These are phyloP conservation scores for Lanius ludovicianus DNA, from an alignment of 2,113 vertebrate genomes.

Conservation along the genomic window DNA sequence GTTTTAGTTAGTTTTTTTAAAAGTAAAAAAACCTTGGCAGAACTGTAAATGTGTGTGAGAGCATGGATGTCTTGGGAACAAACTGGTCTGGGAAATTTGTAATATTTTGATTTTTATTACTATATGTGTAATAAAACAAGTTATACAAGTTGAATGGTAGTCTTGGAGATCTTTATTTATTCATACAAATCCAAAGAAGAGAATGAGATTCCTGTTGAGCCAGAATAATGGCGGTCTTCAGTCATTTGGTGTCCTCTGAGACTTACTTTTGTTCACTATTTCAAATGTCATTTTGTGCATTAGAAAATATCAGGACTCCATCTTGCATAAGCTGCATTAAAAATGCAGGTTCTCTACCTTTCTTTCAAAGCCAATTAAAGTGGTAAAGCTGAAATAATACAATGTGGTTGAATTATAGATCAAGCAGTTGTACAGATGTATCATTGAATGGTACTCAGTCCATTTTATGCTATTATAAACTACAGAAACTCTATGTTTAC, in stretches of 20 bases:
- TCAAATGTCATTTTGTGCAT: slow-evolving; percentile 1
- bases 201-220: neutral
- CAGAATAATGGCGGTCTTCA: slow-evolving; percentile 15
- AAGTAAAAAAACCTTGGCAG: neutral
- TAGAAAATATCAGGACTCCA: slow-evolving; percentile 11
- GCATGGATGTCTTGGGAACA: neutral
- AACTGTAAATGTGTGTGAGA: neutral
- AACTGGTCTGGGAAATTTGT: neutral
- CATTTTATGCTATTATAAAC: slow-evolving; percentile 54
- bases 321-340: neutral
- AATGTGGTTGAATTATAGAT: slow-evolving; percentile 39
- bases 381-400: slow-evolving; percentile 40
- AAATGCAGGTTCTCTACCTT: neutral
- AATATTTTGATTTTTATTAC: neutral
- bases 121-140: neutral
- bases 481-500: slow-evolving; percentile 49
- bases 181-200: neutral
- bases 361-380: slow-evolving; percentile 26
- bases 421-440: neutral
- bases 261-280: slow-evolving; percentile 16
- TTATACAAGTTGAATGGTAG: neutral
- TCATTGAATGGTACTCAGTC: neutral
- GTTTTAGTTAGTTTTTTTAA: neutral
- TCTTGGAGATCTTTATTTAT: slow-evolving; percentile 2
- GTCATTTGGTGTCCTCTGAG: slow-evolving; percentile 18